A percentile compares a stretch with the other conserved stretches of the same genome.
Evolutionary conservation across 2,113 vertebrate genomes (phyloP).

Genomic region (Kryptolebias marmoratus): DNA sequence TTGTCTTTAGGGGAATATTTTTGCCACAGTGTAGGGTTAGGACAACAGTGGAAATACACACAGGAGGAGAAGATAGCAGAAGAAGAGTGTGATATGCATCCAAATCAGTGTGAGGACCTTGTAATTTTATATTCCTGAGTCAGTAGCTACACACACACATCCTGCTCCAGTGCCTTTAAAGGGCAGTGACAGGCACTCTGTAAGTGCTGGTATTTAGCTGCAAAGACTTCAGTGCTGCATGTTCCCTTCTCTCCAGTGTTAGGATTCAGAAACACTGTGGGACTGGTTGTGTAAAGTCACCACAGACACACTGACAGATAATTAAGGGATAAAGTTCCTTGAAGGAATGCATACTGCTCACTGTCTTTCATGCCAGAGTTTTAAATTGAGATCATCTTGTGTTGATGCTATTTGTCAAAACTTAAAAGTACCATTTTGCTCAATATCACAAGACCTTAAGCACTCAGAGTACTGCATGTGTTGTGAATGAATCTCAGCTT

Average conservation of each 20-base stretch:
- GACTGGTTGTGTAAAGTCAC: conserved; percentile 12
- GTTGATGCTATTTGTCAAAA: too few species aligned
- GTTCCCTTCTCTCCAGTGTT: not conserved
- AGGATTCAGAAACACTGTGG: not conserved
- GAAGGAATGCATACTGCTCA: too few species aligned
- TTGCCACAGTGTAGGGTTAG: not conserved
- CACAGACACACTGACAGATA: conserved; percentile 15
- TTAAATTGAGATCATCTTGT: too few species aligned
- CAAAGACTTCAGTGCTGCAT: not conserved
- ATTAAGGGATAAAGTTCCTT: too few species aligned
- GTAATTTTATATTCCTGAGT: not conserved
- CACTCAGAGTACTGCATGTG: too few species aligned
- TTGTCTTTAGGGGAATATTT: not conserved
- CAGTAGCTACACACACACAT: not conserved
- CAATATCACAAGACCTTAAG: too few species aligned
- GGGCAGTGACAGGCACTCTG: not conserved
- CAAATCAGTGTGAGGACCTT: not conserved
- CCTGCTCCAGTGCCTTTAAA: not conserved
- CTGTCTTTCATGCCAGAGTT: too few species aligned
- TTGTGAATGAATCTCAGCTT: too few species aligned
- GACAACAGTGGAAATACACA: not conserved
- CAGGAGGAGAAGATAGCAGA: not conserved
- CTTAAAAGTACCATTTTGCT: too few species aligned
- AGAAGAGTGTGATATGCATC: not conserved
- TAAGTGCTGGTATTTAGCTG: not conserved